Evolutionary conservation across 2,888 invertebrate genomes (phyloP).

Genomic region (Hydraecia micacea): DNA sequence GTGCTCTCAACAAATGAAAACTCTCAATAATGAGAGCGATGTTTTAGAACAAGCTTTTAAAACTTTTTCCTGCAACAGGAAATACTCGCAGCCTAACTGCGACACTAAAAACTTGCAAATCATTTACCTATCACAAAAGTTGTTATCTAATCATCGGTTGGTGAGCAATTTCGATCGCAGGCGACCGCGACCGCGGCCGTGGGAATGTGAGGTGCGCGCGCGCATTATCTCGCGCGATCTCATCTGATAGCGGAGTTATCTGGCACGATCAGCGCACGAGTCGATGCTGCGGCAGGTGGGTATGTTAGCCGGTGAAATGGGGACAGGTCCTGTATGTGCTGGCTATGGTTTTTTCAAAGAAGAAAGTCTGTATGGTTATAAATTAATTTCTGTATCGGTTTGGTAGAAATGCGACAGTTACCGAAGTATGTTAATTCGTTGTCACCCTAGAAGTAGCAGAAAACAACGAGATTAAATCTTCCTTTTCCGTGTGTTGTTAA

Average conservation of each 20-base stretch:
- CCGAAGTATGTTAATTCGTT: too few species aligned
- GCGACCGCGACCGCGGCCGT: slow-evolving; percentile 72
- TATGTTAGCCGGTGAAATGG: slow-evolving; percentile 33
- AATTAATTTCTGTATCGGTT: too few species aligned
- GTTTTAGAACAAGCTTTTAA: neutral
- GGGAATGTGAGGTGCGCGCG: slow-evolving; percentile 74
- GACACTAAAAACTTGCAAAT: slow-evolving; percentile 64
- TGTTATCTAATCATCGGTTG: slow-evolving; percentile 67
- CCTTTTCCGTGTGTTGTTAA: too few species aligned
- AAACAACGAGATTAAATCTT: too few species aligned
- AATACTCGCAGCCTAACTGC: neutral
- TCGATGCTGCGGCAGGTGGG: slow-evolving; percentile 59
- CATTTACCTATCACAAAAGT: slow-evolving; percentile 65
- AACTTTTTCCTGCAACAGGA: slow-evolving; percentile 1
- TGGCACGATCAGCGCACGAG: slow-evolving; percentile 80
- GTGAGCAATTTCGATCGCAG: slow-evolving; percentile 69
- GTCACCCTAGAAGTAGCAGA: too few species aligned
- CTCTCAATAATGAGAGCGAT: neutral
- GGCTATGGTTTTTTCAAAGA: neutral
- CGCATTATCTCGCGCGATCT: slow-evolving; percentile 77
- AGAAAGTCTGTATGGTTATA: too few species aligned
- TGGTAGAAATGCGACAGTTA: too few species aligned
- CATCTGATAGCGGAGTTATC: slow-evolving; percentile 80
- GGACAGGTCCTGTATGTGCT: slow-evolving; percentile 40
- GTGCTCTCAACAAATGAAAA: neutral